Conservation (phyloP, 2,888 invertebrate genomes). For the Prosopocoilus inquinatus region DNA sequence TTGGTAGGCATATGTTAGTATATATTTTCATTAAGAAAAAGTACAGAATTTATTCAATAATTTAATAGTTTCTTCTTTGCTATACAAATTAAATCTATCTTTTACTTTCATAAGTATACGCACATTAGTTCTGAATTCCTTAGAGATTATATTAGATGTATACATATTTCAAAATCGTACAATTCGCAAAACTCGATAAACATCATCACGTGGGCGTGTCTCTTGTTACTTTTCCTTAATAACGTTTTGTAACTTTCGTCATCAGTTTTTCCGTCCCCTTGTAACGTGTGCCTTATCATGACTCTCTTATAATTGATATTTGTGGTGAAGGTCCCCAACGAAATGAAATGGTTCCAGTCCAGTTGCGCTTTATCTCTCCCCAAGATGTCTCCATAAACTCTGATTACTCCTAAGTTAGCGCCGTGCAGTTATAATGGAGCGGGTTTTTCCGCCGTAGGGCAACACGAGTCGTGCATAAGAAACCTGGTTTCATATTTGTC, state of each 20-base stretch:
- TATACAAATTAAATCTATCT: no score
- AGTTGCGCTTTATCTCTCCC: constrained; percentile 48
- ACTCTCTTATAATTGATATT: constrained; percentile 46
- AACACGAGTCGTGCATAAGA: no score
- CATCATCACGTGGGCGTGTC: constrained; percentile 14
- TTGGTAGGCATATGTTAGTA: no score
- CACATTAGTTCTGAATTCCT: no score
- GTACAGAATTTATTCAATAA: no score
- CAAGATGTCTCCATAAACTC: constrained; percentile 50
- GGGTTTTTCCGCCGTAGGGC: neutral
- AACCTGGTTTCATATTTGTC: no score
- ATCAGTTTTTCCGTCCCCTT: constrained; percentile 15
- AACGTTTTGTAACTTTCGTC: constrained; percentile 18
- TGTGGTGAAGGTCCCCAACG: constrained; percentile 40
- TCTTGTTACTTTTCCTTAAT: constrained; percentile 15
- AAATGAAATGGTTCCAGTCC: constrained; percentile 48
- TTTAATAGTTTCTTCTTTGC: no score
- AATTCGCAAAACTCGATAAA: constrained; percentile 6
- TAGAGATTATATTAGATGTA: no score
- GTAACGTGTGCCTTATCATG: constrained; percentile 25
- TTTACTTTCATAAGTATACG: no score
- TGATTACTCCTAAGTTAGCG: constrained; percentile 37
- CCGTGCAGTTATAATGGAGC: constrained; percentile 6
- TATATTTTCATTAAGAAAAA: no score
- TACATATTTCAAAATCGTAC: no score